phyloP scores from a whole-genome alignment of 2,113 vertebrate genomes.

The Uria lomvia region DNA sequence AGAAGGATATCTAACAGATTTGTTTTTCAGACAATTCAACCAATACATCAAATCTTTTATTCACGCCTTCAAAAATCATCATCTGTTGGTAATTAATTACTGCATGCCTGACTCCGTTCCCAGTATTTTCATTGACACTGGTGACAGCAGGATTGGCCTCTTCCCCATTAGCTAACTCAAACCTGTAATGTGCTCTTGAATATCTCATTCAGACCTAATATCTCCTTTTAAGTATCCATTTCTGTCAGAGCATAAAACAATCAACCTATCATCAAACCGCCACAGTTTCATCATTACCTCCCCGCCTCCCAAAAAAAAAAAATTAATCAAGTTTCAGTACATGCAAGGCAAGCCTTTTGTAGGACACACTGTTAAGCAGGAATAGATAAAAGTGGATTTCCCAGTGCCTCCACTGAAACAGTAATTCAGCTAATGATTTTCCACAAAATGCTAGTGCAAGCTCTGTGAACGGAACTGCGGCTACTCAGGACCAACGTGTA shows the following conservation, averaged over 20 bases:
- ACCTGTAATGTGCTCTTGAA: neutral
- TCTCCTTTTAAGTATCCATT: neutral
- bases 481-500: constrained; percentile 24
- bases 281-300: neutral
- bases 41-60: neutral
- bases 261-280: neutral
- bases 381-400: neutral
- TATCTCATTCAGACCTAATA: neutral
- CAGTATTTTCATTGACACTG: neutral
- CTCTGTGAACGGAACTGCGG: constrained; percentile 13
- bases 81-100: neutral
- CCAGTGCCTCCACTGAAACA: neutral
- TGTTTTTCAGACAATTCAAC: neutral
- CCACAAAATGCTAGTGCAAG: neutral
- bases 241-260: neutral
- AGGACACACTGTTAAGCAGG: neutral
- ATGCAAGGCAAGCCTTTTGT: neutral
- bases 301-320: neutral
- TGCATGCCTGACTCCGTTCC: neutral
- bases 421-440: constrained; percentile 33
- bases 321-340: neutral
- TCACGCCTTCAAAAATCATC: constrained; percentile 5
- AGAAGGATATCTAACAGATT: neutral
- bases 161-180: neutral
- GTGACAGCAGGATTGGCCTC: neutral